Percentiles rank a stretch among this genome's conserved stretches.
phyloP scores from a whole-genome alignment of 2,888 invertebrate species.

The Pammene fasciana region DNA sequence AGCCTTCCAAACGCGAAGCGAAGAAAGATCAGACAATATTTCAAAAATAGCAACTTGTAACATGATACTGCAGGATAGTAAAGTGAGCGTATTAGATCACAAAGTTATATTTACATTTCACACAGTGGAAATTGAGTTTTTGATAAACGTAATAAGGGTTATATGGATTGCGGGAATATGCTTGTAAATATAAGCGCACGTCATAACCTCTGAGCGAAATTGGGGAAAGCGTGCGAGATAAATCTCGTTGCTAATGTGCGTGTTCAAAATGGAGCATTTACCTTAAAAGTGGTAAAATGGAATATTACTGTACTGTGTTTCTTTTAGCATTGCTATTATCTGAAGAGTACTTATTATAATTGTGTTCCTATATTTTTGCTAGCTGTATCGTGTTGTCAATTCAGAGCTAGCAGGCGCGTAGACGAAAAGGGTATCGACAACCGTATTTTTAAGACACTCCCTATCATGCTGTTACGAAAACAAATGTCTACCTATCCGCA shows the following conservation, averaged over 20 bases:
- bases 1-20: conserved; percentile 23
- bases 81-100: conserved; percentile 48
- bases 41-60: conserved; percentile 41
- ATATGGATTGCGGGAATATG: conserved; percentile 14
- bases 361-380: no score
- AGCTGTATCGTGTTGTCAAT: no score
- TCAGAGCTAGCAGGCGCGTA: no score
- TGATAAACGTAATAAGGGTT: conserved; percentile 16
- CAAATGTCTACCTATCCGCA: no score
- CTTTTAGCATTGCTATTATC: no score
- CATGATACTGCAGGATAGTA: conserved; percentile 44
- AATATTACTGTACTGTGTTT: no score
- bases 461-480: no score
- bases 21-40: conserved; percentile 32
- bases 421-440: no score
- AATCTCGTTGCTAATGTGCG: conserved; percentile 55
- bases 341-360: no score
- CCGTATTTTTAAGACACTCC: no score
- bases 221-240: conserved; percentile 65
- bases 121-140: conserved; percentile 22
- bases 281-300: background rate
- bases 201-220: conserved; percentile 63
- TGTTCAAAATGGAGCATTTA: conserved; percentile 46
- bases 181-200: conserved; percentile 50
- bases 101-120: conserved; percentile 11